These are phyloP conservation scores for Myotis planiceps DNA, from an alignment of 2,797 vertebrate genomes.

Conservation along the genomic window DNA sequence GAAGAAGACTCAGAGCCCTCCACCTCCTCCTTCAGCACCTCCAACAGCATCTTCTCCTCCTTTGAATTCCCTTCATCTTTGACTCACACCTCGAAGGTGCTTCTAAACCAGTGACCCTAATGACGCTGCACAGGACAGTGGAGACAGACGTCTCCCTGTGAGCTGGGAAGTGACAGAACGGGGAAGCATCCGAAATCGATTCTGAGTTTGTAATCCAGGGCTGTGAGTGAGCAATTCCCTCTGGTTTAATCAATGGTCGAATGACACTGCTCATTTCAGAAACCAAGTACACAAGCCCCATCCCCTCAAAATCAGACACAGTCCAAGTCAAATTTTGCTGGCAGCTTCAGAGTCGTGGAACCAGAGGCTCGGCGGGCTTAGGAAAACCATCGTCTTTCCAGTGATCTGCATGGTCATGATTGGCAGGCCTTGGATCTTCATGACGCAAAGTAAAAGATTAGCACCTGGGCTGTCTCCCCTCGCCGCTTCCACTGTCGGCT, in stretches of 20 bases:
- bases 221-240: conserved; percentile 47
- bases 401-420: conserved; percentile 22
- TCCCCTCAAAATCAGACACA: not conserved
- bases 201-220: conserved; percentile 18
- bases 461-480: not conserved
- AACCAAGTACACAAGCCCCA: not conserved
- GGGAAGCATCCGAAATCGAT: conserved; percentile 43
- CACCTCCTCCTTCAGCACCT: not conserved
- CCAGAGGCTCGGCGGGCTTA: not conserved
- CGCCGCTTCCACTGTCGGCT: conserved; percentile 27
- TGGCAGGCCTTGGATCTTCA: conserved; percentile 33
- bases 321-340: not conserved
- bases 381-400: not conserved
- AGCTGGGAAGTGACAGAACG: not conserved
- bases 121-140: not conserved
- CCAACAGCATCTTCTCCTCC: not conserved
- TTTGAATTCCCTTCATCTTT: not conserved
- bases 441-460: conserved; percentile 49
- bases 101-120: not conserved
- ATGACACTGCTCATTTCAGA: conserved; percentile 5
- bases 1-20: not conserved
- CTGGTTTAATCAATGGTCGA: conserved; percentile 61
- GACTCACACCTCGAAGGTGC: not conserved
- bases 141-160: not conserved
- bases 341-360: not conserved